A percentile compares a stretch with the other conserved stretches of the same genome.
These are phyloP conservation scores for Tadarida brasiliensis DNA, from an alignment of 2,797 vertebrate genomes.

Conservation along the genomic window DNA sequence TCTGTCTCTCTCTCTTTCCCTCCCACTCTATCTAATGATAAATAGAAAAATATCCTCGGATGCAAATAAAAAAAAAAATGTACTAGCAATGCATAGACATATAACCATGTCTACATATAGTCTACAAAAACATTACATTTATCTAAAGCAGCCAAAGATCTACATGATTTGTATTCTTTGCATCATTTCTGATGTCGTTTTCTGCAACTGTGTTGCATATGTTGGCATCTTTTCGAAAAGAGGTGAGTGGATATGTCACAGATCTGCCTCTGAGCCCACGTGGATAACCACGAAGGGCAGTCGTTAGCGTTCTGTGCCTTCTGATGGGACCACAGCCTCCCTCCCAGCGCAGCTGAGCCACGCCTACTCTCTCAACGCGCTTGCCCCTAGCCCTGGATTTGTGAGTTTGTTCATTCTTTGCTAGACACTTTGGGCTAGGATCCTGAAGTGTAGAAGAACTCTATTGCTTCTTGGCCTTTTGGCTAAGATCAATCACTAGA, in stretches of 20 bases:
- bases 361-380: neutral
- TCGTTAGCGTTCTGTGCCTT: neutral
- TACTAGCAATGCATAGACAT: neutral
- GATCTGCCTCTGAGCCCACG: neutral
- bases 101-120: neutral
- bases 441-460: neutral
- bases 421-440: neutral
- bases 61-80: neutral
- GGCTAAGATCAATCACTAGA: neutral
- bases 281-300: neutral
- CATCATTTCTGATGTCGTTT: constrained; percentile 26
- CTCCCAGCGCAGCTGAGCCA: neutral
- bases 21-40: no score
- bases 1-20: no score
- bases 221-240: neutral
- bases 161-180: neutral
- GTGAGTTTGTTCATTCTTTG: neutral
- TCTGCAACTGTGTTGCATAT: neutral
- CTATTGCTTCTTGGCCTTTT: neutral
- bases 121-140: neutral
- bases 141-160: neutral
- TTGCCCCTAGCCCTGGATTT: neutral
- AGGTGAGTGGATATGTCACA: neutral
- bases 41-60: no score
- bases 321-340: neutral